Percentiles rank a stretch among this genome's conserved stretches.
These are phyloP conservation scores for Saguinus imperator DNA, from an alignment of 2,113 vertebrate species.

Conservation along the genomic window DNA sequence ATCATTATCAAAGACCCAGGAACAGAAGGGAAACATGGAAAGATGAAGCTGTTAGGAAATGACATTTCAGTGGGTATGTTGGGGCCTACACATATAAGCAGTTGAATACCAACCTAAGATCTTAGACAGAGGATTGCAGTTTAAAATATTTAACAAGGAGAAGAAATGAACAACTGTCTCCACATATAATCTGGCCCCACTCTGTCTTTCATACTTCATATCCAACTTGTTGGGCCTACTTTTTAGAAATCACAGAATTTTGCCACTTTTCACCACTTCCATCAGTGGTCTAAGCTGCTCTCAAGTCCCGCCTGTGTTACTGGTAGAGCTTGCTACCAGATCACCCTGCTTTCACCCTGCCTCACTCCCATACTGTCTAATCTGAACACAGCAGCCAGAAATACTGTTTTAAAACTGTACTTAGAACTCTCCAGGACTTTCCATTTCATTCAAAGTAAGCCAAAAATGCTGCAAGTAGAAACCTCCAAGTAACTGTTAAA, in stretches of 20 bases:
- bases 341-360: background rate
- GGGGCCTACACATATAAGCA: background rate
- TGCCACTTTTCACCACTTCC: background rate
- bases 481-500: background rate
- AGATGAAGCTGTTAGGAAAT: constrained; percentile 1
- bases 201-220: background rate
- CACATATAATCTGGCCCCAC: background rate
- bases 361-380: background rate
- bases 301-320: background rate
- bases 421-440: background rate
- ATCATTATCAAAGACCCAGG: background rate
- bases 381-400: background rate
- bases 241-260: background rate
- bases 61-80: background rate
- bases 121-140: background rate
- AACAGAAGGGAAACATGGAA: background rate
- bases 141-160: background rate
- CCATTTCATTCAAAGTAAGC: background rate
- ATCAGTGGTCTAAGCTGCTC: background rate
- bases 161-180: background rate
- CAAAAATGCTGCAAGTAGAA: background rate
- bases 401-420: background rate
- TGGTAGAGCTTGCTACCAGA: background rate
- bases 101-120: background rate
- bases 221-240: background rate